A percentile compares a stretch with the other conserved stretches of the same genome.
Conservation (phyloP, 2,797 vertebrate species). For the Meriones psammophilus region DNA sequence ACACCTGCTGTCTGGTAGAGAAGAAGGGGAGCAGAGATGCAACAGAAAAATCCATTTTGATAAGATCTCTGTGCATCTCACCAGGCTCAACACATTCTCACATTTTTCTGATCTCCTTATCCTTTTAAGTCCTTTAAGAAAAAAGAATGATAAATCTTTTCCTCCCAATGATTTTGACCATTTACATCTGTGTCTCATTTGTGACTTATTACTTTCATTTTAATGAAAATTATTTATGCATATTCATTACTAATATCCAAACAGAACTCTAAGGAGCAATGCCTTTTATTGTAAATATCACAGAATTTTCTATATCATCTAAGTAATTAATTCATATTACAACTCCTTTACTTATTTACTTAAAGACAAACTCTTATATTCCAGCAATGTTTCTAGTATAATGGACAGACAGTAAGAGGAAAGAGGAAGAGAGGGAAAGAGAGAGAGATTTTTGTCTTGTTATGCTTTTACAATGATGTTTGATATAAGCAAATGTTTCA, state of each 20-base stretch:
- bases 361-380: not conserved
- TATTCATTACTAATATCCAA: not conserved
- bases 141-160: not conserved
- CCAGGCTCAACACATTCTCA: not conserved
- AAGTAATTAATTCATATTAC: not conserved
- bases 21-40: accelerated
- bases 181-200: not conserved
- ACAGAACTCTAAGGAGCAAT: not conserved
- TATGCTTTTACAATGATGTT: not conserved
- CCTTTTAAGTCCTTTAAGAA: not conserved
- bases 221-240: not conserved
- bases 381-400: not conserved
- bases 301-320: not conserved
- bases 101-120: not conserved
- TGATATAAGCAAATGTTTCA: not conserved
- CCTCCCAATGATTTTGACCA: not conserved
- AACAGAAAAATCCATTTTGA: not conserved
- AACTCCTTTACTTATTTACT: not conserved
- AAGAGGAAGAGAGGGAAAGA: not conserved
- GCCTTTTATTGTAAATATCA: not conserved
- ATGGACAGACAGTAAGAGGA: not conserved
- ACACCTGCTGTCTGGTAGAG: not conserved
- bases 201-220: not conserved
- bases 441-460: not conserved
- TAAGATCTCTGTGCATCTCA: not conserved